phyloP scores from a whole-genome alignment of 2,113 vertebrate genomes.

The Alexandromys fortis region DNA sequence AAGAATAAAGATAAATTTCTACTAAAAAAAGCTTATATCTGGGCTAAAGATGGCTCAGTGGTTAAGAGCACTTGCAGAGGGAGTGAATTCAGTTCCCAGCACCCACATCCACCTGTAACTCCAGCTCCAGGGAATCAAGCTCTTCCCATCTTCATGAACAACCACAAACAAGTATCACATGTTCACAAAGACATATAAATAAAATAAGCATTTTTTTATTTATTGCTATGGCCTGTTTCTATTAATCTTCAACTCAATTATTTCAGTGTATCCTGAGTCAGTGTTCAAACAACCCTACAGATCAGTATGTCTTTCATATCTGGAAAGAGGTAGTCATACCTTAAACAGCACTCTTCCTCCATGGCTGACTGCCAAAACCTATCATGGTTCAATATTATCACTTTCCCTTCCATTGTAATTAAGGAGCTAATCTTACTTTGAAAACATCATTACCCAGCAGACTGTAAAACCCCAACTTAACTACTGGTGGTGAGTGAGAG shows the following conservation, averaged over 20 bases:
- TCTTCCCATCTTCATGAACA: not conserved
- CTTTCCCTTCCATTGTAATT: conserved; percentile 55
- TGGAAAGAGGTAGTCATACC: conserved; percentile 32
- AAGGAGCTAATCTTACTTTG: conserved; percentile 65
- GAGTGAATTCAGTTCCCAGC: not conserved
- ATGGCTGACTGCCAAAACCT: conserved; percentile 41
- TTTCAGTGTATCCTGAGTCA: not conserved
- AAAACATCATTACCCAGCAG: conserved; percentile 53
- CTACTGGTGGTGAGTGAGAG: not conserved
- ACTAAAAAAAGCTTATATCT: not conserved
- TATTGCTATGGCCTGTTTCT: not conserved
- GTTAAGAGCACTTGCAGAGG: not conserved
- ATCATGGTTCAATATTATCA: conserved; percentile 24
- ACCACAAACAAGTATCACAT: not conserved
- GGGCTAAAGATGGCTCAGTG: too few species aligned
- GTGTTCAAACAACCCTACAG: not conserved
- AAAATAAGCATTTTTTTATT: not conserved
- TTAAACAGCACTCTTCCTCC: not conserved
- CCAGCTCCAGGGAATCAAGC: not conserved
- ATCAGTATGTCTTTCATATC: conserved; percentile 5
- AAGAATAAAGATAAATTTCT: not conserved
- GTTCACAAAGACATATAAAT: not conserved
- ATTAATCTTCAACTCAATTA: conserved; percentile 13
- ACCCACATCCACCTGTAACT: not conserved
- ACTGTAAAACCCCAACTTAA: not conserved